A percentile compares a stretch with the other conserved stretches of the same genome.
Conservation (phyloP, 2,113 vertebrate genomes). For the Pelvicachromis taeniatus region DNA sequence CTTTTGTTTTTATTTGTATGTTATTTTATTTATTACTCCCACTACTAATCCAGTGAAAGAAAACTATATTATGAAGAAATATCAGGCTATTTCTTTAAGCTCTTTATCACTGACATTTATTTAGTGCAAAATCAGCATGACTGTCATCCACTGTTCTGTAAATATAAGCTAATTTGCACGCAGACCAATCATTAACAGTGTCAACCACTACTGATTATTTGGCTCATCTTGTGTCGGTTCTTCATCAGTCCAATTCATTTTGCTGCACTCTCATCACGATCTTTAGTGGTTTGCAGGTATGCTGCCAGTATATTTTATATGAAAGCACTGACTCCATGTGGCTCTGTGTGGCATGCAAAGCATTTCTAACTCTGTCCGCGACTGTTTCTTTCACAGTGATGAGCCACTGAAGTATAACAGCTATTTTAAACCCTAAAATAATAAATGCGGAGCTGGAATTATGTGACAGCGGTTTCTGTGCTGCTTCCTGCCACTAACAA, state of each 20-base stretch:
- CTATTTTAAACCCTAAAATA: slow-evolving; percentile 4
- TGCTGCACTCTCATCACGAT: background rate
- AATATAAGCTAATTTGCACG: background rate
- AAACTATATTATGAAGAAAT: background rate
- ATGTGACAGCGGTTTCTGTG: background rate
- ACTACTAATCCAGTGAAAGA: background rate
- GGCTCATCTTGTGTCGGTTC: background rate
- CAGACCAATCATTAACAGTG: background rate
- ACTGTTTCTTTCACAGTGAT: background rate
- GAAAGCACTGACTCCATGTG: background rate
- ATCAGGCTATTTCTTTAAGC: background rate
- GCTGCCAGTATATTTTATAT: slow-evolving; percentile 1
- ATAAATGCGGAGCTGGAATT: background rate
- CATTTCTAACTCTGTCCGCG: background rate
- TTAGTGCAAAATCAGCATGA: background rate
- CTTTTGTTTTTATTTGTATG: background rate
- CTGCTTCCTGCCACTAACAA: background rate
- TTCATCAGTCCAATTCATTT: background rate
- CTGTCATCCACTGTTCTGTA: background rate
- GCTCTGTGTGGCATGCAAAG: background rate
- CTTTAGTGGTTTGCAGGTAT: background rate
- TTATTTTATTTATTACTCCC: background rate
- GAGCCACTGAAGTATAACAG: background rate
- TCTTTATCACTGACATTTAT: background rate
- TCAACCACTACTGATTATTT: background rate